Evolutionary conservation across 2,888 invertebrate species (phyloP).

Genomic region (Caenorhabditis sp.): DNA sequence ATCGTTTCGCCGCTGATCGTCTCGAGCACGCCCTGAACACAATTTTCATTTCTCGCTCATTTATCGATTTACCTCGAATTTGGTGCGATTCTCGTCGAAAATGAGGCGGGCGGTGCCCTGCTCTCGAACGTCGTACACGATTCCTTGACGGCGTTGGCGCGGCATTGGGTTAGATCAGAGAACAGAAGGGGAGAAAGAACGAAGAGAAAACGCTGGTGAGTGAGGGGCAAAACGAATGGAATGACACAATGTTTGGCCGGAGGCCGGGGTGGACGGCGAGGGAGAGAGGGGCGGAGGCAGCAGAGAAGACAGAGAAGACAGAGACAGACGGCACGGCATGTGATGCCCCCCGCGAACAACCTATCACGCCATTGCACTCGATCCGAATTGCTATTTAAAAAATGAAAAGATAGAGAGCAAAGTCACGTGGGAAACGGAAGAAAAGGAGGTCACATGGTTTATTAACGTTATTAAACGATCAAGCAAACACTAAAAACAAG

Average conservation of each 20-base stretch:
- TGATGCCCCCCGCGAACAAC: conserved; percentile 23
- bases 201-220: conserved; percentile 18
- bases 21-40: conserved; percentile 46
- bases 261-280: neutral
- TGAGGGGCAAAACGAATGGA: conserved; percentile 13
- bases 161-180: conserved; percentile 46
- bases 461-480: neutral
- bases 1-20: conserved; percentile 54
- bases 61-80: conserved; percentile 35
- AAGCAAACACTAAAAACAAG: conserved; percentile 3
- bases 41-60: too few relatives aligned
- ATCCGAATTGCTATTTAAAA: neutral
- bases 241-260: conserved; percentile 46
- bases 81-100: conserved; percentile 47
- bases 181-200: conserved; percentile 16
- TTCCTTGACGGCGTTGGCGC: conserved; percentile 55
- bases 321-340: conserved; percentile 27
- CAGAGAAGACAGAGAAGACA: neutral
- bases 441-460: too few relatives aligned
- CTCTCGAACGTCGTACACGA: conserved; percentile 52
- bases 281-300: conserved; percentile 17
- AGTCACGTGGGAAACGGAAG: too few relatives aligned
- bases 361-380: conserved; percentile 46
- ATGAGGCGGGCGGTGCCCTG: conserved; percentile 52
- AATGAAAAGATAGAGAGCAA: too few relatives aligned